Conservation (phyloP, 2,797 vertebrate genomes). For the Tiaroga cobitis region DNA sequence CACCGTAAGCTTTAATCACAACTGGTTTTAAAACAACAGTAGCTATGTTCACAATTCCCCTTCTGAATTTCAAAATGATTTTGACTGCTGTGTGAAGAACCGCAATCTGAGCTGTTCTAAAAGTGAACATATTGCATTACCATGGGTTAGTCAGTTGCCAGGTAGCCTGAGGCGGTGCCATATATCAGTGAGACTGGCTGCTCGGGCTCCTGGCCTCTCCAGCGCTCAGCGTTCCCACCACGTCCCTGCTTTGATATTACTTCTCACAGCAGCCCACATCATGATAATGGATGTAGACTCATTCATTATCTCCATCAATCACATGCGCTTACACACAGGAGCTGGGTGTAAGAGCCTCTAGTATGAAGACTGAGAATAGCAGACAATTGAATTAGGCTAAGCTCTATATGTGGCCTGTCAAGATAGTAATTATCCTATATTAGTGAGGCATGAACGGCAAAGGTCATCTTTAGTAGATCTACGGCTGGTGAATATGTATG, state of each 20-base stretch:
- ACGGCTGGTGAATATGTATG: not conserved
- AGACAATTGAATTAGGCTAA: conserved; percentile 49
- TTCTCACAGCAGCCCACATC: conserved; percentile 33
- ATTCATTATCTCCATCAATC: conserved; percentile 54
- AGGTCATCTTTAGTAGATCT: not conserved
- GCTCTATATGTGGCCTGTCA: conserved; percentile 41
- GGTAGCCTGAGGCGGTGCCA: conserved; percentile 35
- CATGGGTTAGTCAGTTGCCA: conserved; percentile 48
- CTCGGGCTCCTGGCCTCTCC: conserved; percentile 31
- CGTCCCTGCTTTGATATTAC: conserved; percentile 32
- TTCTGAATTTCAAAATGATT: not conserved
- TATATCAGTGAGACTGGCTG: conserved; percentile 42
- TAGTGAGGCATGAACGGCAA: not conserved
- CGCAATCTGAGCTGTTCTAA: conserved; percentile 18
- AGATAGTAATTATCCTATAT: conserved; percentile 23
- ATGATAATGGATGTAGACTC: conserved; percentile 51
- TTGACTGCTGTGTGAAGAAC: conserved; percentile 11
- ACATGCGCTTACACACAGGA: conserved; percentile 23
- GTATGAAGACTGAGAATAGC: conserved; percentile 29
- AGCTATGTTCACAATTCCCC: not conserved
- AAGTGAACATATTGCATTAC: conserved; percentile 57
- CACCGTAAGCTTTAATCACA: not conserved
- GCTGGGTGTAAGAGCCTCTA: conserved; percentile 10
- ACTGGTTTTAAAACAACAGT: conserved; percentile 6
- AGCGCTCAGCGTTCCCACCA: not conserved